Conservation (phyloP, 2,888 invertebrate species). For the Lycocerus yunnanus region DNA sequence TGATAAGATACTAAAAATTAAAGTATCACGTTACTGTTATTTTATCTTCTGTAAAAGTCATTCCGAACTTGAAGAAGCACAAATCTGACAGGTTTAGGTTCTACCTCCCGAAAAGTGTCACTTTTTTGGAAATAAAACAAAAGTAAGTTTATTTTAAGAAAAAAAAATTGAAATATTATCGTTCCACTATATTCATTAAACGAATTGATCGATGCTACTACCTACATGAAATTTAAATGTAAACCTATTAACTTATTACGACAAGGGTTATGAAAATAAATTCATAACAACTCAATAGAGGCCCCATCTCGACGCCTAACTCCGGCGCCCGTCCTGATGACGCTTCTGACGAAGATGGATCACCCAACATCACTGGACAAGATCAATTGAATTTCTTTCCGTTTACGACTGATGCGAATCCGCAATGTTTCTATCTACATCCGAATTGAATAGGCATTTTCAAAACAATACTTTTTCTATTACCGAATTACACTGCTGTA, state of each 20-base stretch:
- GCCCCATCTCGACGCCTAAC: slow-evolving; percentile 47
- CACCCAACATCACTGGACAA: slow-evolving; percentile 58
- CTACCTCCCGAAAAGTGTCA: not conserved
- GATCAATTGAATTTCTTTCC: slow-evolving; percentile 65
- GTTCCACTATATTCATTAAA: too few species aligned
- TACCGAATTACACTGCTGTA: not conserved
- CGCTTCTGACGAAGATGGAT: slow-evolving; percentile 60
- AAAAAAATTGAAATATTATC: too few species aligned
- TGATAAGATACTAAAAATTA: not conserved
- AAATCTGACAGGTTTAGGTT: not conserved
- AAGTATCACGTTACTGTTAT: not conserved
- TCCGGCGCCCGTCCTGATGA: slow-evolving; percentile 50
- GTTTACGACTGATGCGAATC: slow-evolving; percentile 46
- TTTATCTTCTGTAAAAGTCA: not conserved
- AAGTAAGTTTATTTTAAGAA: not conserved
- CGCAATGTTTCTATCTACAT: slow-evolving; percentile 39
- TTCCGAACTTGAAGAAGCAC: not conserved
- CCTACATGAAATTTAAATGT: not conserved
- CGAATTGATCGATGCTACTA: not conserved
- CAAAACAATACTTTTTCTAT: slow-evolving; percentile 4
- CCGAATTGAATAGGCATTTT: slow-evolving; percentile 34
- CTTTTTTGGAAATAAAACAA: not conserved
- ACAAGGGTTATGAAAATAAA: slow-evolving; percentile 46
- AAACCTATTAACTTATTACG: slow-evolving; percentile 19
- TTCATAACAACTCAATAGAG: slow-evolving; percentile 52